A percentile compares a stretch with the other conserved stretches of the same genome.
Conservation (phyloP, 2,113 vertebrate species). For the Henicopernis longicauda region DNA sequence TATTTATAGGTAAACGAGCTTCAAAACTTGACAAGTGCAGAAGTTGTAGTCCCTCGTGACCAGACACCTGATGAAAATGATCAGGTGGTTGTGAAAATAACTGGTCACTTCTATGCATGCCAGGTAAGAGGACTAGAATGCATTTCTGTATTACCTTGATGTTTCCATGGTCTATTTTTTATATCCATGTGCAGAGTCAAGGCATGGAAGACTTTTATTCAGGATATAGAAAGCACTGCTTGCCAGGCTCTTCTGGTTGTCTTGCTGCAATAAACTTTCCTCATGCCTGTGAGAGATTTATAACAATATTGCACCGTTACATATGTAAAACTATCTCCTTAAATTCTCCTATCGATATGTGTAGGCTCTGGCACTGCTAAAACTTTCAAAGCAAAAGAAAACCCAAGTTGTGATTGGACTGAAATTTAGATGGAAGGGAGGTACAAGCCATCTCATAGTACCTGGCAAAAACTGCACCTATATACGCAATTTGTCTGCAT, state of each 20-base stretch:
- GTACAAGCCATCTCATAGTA: neutral
- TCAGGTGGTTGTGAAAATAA: conserved; percentile 98
- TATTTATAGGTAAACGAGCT: conserved; percentile 90
- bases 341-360: neutral
- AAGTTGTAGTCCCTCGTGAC: conserved; percentile 97
- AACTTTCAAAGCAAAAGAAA: neutral
- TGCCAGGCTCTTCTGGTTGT: neutral
- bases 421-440: neutral
- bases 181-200: neutral
- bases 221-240: neutral
- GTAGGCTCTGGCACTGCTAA: neutral
- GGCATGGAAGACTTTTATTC: neutral
- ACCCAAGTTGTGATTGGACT: neutral
- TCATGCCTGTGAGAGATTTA: neutral
- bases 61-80: conserved; percentile 98
- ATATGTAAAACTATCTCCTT: neutral
- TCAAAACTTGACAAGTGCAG: conserved; percentile 96
- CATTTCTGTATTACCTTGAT: neutral
- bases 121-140: conserved; percentile 77
- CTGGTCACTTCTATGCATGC: conserved; percentile 98
- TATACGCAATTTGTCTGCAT: neutral
- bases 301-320: neutral
- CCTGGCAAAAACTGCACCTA: neutral
- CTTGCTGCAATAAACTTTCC: neutral
- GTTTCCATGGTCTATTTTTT: neutral